Evolutionary conservation across 2,113 vertebrate species (phyloP).

Genomic region (Peucedramus taeniatus): DNA sequence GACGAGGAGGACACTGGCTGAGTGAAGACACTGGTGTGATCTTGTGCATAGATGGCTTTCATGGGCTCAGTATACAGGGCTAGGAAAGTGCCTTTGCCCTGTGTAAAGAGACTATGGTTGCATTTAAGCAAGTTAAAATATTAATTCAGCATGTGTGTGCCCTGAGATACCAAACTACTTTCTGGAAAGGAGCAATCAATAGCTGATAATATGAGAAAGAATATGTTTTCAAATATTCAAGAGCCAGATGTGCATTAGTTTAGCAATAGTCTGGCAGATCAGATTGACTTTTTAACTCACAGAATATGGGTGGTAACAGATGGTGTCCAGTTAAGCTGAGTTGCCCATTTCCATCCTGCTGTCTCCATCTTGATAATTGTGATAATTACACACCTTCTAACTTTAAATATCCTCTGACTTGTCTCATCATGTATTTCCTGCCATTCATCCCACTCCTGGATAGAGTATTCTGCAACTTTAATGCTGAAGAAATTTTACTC

Average conservation of each 20-base stretch:
- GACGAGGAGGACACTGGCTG: background rate
- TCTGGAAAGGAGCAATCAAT: background rate
- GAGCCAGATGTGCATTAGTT: background rate
- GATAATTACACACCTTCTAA: background rate
- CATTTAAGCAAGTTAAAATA: background rate
- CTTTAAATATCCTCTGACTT: background rate
- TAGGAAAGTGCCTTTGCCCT: background rate
- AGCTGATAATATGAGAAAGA: background rate
- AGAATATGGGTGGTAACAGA: background rate
- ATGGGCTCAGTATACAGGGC: background rate
- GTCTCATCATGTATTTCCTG: background rate
- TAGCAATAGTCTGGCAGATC: background rate
- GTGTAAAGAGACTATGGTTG: background rate
- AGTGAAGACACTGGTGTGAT: background rate
- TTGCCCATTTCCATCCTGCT: background rate
- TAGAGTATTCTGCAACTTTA: background rate
- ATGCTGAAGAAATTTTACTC: background rate
- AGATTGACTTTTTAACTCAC: background rate
- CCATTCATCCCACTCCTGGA: background rate
- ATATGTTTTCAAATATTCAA: background rate
- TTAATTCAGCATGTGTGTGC: background rate
- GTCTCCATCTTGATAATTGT: background rate
- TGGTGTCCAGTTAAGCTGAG: background rate
- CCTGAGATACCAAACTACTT: background rate
- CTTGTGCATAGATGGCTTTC: background rate